phyloP scores from a whole-genome alignment of 2,797 vertebrate genomes.

The Parambassis ranga region DNA sequence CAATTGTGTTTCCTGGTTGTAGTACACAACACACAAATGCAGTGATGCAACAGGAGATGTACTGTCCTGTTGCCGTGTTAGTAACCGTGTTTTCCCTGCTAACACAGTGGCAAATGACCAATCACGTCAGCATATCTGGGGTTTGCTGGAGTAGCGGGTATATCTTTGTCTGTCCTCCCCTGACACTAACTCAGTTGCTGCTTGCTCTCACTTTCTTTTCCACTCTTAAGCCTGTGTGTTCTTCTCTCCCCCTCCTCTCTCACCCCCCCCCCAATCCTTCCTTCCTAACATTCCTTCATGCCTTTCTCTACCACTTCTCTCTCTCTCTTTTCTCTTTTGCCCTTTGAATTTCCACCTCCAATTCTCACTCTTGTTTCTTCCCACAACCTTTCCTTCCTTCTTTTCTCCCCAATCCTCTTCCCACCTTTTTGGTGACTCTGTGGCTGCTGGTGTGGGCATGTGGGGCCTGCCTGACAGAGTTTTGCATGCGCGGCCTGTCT shows the following conservation, averaged over 20 bases:
- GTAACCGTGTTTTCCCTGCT: constrained; percentile 22
- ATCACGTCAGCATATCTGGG: constrained; percentile 27
- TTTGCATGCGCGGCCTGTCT: constrained; percentile 99
- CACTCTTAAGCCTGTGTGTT: constrained; percentile 89
- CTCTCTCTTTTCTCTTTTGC: neutral
- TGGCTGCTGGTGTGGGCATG: constrained; percentile 94
- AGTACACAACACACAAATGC: neutral
- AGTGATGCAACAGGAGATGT: neutral
- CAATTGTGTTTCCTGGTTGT: neutral
- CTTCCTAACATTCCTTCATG: neutral
- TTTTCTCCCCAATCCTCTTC: constrained; percentile 68
- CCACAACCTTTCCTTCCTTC: neutral
- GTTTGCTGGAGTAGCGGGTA: constrained; percentile 43
- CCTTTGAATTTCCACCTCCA: constrained; percentile 10
- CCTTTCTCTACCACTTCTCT: constrained; percentile 58
- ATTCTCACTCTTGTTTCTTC: neutral
- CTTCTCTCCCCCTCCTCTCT: constrained; percentile 81
- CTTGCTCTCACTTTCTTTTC: constrained; percentile 84
- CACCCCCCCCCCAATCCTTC: constrained; percentile 48
- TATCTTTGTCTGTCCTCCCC: constrained; percentile 50
- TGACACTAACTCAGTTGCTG: constrained; percentile 68
- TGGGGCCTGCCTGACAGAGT: constrained; percentile 89
- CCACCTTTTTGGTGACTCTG: constrained; percentile 82
- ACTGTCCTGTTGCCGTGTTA: constrained; percentile 22
- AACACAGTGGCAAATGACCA: constrained; percentile 20